Evolutionary conservation across 2,113 vertebrate species (phyloP).

Genomic region (Phodopus roborovskii): DNA sequence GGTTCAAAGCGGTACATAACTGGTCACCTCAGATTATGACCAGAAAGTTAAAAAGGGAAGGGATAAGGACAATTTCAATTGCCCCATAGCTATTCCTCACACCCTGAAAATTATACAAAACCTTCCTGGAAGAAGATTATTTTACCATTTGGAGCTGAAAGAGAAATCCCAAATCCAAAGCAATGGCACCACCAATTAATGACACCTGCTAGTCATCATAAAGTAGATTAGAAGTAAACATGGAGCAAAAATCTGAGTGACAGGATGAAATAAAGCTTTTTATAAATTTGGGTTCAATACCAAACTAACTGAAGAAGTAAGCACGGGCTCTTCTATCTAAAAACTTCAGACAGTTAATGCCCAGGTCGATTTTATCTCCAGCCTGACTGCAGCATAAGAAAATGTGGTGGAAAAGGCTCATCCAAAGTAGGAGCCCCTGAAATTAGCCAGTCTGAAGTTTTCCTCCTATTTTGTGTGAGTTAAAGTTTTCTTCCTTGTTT

Average conservation of each 20-base stretch:
- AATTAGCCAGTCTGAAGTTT: not conserved
- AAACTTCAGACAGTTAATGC: not conserved
- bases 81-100: not conserved
- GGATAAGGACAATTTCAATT: not conserved
- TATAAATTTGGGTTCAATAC: not conserved
- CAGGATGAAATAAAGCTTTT: not conserved
- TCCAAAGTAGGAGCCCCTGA: not conserved
- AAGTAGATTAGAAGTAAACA: not conserved
- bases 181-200: not conserved
- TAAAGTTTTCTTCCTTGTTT: slow-evolving; percentile 25
- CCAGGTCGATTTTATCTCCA: not conserved
- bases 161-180: not conserved
- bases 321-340: not conserved
- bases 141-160: not conserved
- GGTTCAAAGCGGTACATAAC: not conserved
- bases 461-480: not conserved
- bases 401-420: not conserved
- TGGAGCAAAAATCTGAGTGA: not conserved
- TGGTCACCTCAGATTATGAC: not conserved
- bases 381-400: not conserved
- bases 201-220: not conserved
- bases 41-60: not conserved
- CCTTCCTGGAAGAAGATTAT: not conserved
- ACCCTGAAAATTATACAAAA: not conserved
- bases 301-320: not conserved